Base-by-base conservation (phyloP, 1,140 invertebrate species). In the Leptinotarsa defecta region DNA sequence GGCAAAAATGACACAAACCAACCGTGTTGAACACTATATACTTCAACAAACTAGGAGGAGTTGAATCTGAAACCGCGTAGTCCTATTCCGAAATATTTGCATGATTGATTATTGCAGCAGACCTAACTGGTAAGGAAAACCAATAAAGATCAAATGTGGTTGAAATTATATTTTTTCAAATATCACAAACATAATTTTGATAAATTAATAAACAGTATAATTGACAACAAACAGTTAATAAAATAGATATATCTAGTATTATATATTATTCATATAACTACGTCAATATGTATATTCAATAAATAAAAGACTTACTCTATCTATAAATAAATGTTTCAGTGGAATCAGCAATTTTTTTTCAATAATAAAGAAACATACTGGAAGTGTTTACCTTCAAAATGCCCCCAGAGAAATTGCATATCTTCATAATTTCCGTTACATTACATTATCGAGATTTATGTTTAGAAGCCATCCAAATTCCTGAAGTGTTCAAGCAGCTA, bases 51-150 rank as follows among this genome's bases (percentile, higher is more conserved):
- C 81, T 94, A 4, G 92, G 89, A 5, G 86, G 93, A 76, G 89
- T 89, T 22, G 89, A 86, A 34, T 95, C 94, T 79, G 82, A 85
- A 0, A 92, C 93, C 5, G 22, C 89, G 90, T 20, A 89, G 91
- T 68, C 91, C 92, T 4, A 91, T 92, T 52, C 93, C 93, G 49
- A 94, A 94, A 84, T 94, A 93, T 84, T 84, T 95, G 8, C 93
- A 95, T 80, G 93, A 93, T 13, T 94, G 93, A 93, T 94, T 93
- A 85, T 85, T 89, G 48, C 85, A 87, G 8, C 69, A 77, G 13
- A 61, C 75, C 49, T 22, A 49, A 48, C 13, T 22, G 3, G 13
- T 62, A 24, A 19, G 19, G 13, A 62, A 43, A 43, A 43, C 34
- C 8, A 43, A 43, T 43, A 43, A 11, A 43, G 34, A 43, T 43